These are phyloP conservation scores for Popillia japonica DNA, from an alignment of 1,140 invertebrate genomes.

Conservation along the genomic window DNA sequence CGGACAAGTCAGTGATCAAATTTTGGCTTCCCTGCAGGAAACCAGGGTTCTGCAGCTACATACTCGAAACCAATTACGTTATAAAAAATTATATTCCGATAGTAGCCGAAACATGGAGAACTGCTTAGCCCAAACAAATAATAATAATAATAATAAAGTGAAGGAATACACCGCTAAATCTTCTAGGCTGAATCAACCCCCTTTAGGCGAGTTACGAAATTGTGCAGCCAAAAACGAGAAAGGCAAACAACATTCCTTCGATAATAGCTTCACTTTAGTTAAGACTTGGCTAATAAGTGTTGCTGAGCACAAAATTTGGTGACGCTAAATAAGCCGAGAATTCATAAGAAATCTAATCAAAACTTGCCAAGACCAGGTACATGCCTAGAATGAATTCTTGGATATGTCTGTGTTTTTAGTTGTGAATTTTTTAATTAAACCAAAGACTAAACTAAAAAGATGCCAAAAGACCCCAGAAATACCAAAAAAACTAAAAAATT, in stretches of 20 bases:
- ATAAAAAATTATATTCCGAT: conserved; percentile 72
- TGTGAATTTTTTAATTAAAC: too few species aligned
- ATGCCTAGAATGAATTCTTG: conserved; percentile 80
- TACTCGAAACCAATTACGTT: conserved; percentile 74
- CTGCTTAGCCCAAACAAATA: conserved; percentile 83
- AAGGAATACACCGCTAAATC: conserved; percentile 71
- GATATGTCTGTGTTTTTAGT: too few species aligned
- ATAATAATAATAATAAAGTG: conserved; percentile 75
- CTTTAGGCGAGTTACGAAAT: conserved; percentile 77
- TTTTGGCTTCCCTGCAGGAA: conserved; percentile 81
- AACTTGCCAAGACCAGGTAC: conserved; percentile 78
- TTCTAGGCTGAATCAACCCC: conserved; percentile 72
- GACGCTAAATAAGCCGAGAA: conserved; percentile 76
- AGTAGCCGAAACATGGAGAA: conserved; percentile 75
- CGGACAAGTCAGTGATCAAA: conserved; percentile 72
- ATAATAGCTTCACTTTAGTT: conserved; percentile 86
- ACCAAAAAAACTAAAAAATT: too few species aligned
- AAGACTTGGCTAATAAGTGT: conserved; percentile 83
- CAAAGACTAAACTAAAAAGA: too few species aligned
- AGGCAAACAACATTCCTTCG: conserved; percentile 85
- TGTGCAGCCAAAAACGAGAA: conserved; percentile 79
- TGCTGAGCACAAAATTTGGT: conserved; percentile 72
- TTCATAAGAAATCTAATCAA: conserved; percentile 72
- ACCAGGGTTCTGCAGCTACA: conserved; percentile 81
- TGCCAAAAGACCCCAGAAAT: too few species aligned